Evolutionary conservation across 2,113 vertebrate species (phyloP), one percentile per base, ranked within the genome.

Genomic region (Stegastes partitus): DNA sequence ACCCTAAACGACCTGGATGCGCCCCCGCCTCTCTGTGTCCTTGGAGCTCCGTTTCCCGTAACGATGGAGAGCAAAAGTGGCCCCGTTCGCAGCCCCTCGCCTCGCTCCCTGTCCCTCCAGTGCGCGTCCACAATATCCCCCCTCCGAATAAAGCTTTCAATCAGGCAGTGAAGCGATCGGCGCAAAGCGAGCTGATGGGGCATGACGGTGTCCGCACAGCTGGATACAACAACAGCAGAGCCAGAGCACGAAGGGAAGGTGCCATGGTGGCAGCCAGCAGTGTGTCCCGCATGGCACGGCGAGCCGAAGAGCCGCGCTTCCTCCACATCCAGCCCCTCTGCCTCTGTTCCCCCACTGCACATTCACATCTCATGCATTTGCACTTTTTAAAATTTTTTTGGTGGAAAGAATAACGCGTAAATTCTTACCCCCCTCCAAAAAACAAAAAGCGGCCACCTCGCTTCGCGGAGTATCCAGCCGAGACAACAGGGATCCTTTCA

Each of bases 211-310:
- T 55, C 77, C 68, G 81, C 88, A 74, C 90, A 89, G 81, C 87
- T 89, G 88, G 85, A 83, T 14, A 18, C 26, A 47, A 53, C 67
- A 65, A 18, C 85, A 59, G 84, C 82, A 57, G 58, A 74, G 68
- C 42, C 50, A 5, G 70, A 72, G 68, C 58, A 15, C 64, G 68
- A 74, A 37, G 80, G 23, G 76, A 74, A 50, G 83, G 85, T 85
- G 87, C 81, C 84, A 84, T 73, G 84, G 80, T 81, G 88, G 85
- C 81, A 77, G 80, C 80, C 78, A 62, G 90, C 78, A 64, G 85
- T 18, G 82, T 55, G 84, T 89, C 89, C 90, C 85, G 89, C 79
- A 81, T 85, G 85, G 89, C 89, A 88, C 73, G 61, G 84, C 74
- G 55, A 79, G 23, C 63, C 45, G 57, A 51, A 23, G 28, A 67